Evolutionary conservation across 2,113 vertebrate genomes (phyloP).

Genomic region (Oryzias curvinotus): DNA sequence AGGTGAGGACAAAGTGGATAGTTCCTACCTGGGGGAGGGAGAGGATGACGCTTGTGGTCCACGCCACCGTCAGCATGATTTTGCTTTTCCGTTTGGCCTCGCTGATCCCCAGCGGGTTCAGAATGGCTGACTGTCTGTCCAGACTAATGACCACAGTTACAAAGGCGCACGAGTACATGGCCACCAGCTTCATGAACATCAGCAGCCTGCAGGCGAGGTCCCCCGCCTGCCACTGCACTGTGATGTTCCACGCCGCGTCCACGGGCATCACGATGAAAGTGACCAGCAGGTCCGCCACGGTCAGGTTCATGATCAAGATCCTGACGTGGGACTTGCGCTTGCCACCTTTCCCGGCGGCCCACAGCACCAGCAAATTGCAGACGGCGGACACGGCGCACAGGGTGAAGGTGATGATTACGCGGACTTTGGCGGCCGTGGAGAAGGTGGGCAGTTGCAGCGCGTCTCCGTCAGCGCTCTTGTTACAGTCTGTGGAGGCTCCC

Average conservation of each 20-base stretch:
- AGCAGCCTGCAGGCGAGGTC: constrained; percentile 82
- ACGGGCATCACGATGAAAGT: constrained; percentile 87
- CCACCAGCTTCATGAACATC: constrained; percentile 87
- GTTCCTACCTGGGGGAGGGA: constrained; percentile 82
- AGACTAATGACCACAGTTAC: constrained; percentile 86
- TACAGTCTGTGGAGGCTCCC: constrained; percentile 35
- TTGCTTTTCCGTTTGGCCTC: constrained; percentile 81
- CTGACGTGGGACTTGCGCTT: constrained; percentile 80
- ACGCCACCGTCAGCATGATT: constrained; percentile 79
- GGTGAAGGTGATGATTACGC: constrained; percentile 81
- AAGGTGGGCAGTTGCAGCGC: constrained; percentile 81
- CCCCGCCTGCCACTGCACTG: constrained; percentile 84
- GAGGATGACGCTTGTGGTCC: constrained; percentile 81
- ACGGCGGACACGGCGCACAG: constrained; percentile 76
- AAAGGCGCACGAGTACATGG: constrained; percentile 87
- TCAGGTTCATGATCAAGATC: constrained; percentile 85
- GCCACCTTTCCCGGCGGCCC: constrained; percentile 71
- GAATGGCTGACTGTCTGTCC: constrained; percentile 84
- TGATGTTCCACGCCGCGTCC: constrained; percentile 87
- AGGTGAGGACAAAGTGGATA: neutral
- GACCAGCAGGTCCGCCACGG: constrained; percentile 82
- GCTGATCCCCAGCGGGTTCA: constrained; percentile 81
- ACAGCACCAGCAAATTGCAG: constrained; percentile 81
- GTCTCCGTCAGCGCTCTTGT: constrained; percentile 45
- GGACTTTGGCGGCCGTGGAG: constrained; percentile 81